A percentile compares a stretch with the other conserved stretches of the same genome.
Conservation (phyloP, 30 jellyfish, hydroid and myxozoan genomes). For the Pelagia noctiluca region DNA sequence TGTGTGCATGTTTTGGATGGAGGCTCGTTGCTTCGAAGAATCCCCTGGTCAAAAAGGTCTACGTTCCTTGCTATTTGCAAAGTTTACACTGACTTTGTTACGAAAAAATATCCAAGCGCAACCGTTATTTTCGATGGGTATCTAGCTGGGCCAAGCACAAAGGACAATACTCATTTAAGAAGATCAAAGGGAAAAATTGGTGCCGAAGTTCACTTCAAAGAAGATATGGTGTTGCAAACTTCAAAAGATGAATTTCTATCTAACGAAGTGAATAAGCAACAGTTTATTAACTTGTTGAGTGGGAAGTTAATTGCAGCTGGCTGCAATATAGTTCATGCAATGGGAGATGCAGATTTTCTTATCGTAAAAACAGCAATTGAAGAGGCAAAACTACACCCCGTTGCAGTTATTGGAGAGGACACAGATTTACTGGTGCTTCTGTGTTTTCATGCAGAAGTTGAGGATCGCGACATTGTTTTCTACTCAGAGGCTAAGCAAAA, state of each 20-base stretch:
- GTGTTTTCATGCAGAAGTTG: background rate
- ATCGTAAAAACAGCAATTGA: conserved; percentile 39
- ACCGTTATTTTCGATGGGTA: conserved; percentile 7
- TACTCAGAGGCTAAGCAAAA: conserved; percentile 3
- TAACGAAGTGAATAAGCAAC: conserved; percentile 18
- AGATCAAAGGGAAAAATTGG: conserved; percentile 21
- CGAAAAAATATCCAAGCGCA: conserved; percentile 10
- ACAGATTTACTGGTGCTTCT: conserved; percentile 11
- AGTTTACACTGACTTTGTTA: conserved; percentile 13
- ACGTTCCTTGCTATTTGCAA: conserved; percentile 19
- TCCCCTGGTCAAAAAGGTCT: conserved; percentile 17
- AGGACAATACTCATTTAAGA: conserved; percentile 16
- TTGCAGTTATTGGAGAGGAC: conserved; percentile 21
- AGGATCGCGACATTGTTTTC: background rate
- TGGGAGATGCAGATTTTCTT: conserved; percentile 46
- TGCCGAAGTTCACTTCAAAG: conserved; percentile 22
- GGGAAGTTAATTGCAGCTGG: conserved; percentile 15
- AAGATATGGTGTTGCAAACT: conserved; percentile 21
- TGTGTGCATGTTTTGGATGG: conserved; percentile 8
- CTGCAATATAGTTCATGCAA: conserved; percentile 17
- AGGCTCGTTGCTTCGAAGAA: background rate
- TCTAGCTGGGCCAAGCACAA: conserved; percentile 1
- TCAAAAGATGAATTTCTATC: conserved; percentile 6
- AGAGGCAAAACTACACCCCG: conserved; percentile 7
- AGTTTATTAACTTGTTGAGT: conserved; percentile 9